These are phyloP conservation scores for Pteronura brasiliensis DNA, from an alignment of 2,113 vertebrate genomes.

Conservation along the genomic window DNA sequence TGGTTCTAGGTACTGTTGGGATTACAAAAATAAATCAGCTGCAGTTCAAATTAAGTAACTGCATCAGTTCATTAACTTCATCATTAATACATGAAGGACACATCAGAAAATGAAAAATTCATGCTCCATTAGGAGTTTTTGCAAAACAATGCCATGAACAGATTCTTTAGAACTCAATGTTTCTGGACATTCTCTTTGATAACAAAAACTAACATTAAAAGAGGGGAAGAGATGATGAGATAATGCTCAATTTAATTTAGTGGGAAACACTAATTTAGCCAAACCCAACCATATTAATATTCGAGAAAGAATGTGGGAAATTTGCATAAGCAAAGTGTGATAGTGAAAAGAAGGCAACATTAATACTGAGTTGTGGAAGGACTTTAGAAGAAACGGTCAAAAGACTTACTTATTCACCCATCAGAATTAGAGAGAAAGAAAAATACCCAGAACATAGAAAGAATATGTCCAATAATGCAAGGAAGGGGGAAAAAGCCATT, in stretches of 20 bases:
- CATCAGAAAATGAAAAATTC: conserved; percentile 80
- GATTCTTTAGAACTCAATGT: conserved; percentile 84
- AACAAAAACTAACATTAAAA: conserved; percentile 68
- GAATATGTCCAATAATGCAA: background rate
- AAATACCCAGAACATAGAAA: background rate
- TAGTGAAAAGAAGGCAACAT: background rate
- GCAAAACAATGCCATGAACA: conserved; percentile 80
- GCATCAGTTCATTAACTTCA: conserved; percentile 68
- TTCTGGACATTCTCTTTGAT: conserved; percentile 90
- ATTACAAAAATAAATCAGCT: background rate
- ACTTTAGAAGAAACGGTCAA: background rate
- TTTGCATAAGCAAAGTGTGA: background rate
- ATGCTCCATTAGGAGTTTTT: conserved; percentile 81
- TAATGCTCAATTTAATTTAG: background rate
- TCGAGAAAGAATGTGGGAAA: background rate
- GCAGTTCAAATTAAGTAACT: conserved; percentile 54
- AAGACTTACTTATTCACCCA: background rate
- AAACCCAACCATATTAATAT: background rate
- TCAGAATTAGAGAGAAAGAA: background rate
- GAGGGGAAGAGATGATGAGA: background rate
- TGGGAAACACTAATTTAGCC: background rate
- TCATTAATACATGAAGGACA: conserved; percentile 80
- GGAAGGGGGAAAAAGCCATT: background rate
- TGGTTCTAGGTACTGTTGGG: background rate
- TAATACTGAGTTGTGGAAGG: background rate